Evolutionary conservation across 2,888 invertebrate species (phyloP).

Genomic region (Spilosoma lubricipeda): DNA sequence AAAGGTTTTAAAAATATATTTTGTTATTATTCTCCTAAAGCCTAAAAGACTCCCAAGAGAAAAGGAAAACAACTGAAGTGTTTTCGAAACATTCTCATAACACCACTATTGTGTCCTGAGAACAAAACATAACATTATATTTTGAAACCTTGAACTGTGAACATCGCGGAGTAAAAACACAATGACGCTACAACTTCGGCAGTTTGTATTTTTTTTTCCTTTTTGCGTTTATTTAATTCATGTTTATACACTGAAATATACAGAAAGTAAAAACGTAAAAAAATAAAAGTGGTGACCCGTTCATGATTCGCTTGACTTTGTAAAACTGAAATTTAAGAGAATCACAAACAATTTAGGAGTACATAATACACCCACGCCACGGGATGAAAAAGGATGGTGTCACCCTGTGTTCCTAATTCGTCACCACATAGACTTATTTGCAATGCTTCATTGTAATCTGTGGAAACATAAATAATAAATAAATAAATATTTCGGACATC

Average conservation of each 20-base stretch:
- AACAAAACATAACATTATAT: constrained; percentile 36
- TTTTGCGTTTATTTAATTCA: constrained; percentile 19
- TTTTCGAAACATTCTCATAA: constrained; percentile 11
- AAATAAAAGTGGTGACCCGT: constrained; percentile 16
- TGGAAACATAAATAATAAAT: too few species aligned
- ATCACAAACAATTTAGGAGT: too few species aligned
- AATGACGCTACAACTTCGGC: constrained; percentile 31
- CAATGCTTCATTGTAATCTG: too few species aligned
- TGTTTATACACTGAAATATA: constrained; percentile 30
- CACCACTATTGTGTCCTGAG: constrained; percentile 33
- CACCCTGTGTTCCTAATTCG: too few species aligned
- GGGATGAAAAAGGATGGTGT: too few species aligned
- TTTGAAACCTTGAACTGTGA: constrained; percentile 19
- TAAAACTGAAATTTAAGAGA: too few species aligned
- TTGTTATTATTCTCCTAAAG: constrained; percentile 4
- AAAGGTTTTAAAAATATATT: background rate
- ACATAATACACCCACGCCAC: too few species aligned
- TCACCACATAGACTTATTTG: too few species aligned
- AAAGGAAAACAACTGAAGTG: constrained; percentile 1
- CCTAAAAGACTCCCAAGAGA: background rate
- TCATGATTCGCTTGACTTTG: constrained; percentile 6
- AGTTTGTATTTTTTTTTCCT: constrained; percentile 38
- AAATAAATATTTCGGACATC: too few species aligned
- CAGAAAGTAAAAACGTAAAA: constrained; percentile 10
- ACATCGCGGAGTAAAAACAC: constrained; percentile 38